Evolutionary conservation across 2,888 invertebrate species (phyloP).

Genomic region (Andrena minutula): DNA sequence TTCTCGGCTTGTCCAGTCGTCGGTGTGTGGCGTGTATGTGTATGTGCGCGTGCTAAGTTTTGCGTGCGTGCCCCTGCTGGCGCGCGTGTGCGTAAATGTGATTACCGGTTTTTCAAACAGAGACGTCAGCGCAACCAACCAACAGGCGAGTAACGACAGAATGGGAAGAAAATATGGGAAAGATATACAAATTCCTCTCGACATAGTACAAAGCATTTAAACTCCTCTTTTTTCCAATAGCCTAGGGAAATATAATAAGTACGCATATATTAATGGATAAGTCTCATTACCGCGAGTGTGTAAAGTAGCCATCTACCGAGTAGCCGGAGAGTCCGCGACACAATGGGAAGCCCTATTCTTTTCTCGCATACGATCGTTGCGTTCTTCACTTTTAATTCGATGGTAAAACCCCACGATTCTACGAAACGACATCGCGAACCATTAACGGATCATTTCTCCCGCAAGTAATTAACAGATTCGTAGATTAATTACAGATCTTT

Average conservation of each 20-base stretch:
- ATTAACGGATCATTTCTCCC: too few relatives aligned
- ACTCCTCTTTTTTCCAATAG: slow-evolving; percentile 77
- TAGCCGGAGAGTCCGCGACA: slow-evolving; percentile 48
- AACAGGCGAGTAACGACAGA: slow-evolving; percentile 62
- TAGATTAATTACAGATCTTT: too few relatives aligned
- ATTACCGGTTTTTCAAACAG: slow-evolving; percentile 69
- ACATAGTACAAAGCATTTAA: slow-evolving; percentile 85
- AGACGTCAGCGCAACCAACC: slow-evolving; percentile 59
- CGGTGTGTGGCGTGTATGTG: slow-evolving; percentile 20
- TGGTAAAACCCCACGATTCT: too few relatives aligned
- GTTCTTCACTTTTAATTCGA: neutral
- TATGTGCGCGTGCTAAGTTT: slow-evolving; percentile 42
- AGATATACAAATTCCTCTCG: slow-evolving; percentile 84
- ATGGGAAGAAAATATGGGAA: slow-evolving; percentile 70
- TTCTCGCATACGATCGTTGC: neutral
- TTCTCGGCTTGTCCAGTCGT: slow-evolving; percentile 58
- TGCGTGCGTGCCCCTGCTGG: slow-evolving; percentile 44
- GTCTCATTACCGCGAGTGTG: slow-evolving; percentile 52
- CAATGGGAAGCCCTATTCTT: slow-evolving; percentile 10
- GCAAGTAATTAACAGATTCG: too few relatives aligned
- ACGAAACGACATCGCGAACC: too few relatives aligned
- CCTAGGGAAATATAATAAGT: slow-evolving; percentile 60
- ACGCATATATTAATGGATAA: slow-evolving; percentile 50
- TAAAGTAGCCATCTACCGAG: slow-evolving; percentile 48
- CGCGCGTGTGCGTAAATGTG: slow-evolving; percentile 57